Evolutionary conservation across 2,797 vertebrate species (phyloP).

Genomic region (Taenioides sp.): DNA sequence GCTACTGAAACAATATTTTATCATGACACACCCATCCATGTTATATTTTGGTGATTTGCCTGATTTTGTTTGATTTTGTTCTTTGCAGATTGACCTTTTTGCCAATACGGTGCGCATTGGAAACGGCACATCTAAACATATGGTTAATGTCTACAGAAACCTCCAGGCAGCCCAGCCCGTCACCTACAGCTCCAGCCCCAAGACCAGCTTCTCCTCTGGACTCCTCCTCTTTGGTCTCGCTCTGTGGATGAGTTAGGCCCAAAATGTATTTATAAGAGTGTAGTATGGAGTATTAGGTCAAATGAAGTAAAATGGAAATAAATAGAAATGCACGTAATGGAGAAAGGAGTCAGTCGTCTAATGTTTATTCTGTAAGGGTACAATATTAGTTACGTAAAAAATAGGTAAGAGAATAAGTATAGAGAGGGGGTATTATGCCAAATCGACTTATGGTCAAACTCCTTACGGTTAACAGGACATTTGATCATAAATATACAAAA

Average conservation of each 20-base stretch:
- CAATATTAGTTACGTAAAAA: too few relatives aligned
- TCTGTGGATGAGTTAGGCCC: slow-evolving; percentile 18
- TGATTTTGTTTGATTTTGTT: background rate
- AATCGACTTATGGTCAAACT: too few relatives aligned
- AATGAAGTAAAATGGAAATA: too few relatives aligned
- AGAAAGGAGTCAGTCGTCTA: too few relatives aligned
- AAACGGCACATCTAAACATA: background rate
- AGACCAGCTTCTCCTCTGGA: slow-evolving; percentile 26
- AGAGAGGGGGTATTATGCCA: too few relatives aligned
- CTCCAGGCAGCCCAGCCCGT: slow-evolving; percentile 21
- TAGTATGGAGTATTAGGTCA: too few relatives aligned
- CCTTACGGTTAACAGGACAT: too few relatives aligned
- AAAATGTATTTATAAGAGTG: background rate
- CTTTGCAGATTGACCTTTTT: slow-evolving; percentile 68
- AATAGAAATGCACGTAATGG: too few relatives aligned
- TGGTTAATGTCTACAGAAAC: slow-evolving; percentile 46
- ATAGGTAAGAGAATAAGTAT: too few relatives aligned
- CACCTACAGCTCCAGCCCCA: slow-evolving; percentile 2
- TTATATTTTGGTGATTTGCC: slow-evolving; percentile 1
- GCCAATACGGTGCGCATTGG: slow-evolving; percentile 10
- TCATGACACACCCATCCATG: background rate
- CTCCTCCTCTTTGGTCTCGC: slow-evolving; percentile 38
- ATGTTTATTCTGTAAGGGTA: too few relatives aligned
- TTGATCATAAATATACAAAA: too few relatives aligned
- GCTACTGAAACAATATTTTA: too few relatives aligned